Conservation (phyloP, 2,797 vertebrate species). For the Rousettus madagascariensis region DNA sequence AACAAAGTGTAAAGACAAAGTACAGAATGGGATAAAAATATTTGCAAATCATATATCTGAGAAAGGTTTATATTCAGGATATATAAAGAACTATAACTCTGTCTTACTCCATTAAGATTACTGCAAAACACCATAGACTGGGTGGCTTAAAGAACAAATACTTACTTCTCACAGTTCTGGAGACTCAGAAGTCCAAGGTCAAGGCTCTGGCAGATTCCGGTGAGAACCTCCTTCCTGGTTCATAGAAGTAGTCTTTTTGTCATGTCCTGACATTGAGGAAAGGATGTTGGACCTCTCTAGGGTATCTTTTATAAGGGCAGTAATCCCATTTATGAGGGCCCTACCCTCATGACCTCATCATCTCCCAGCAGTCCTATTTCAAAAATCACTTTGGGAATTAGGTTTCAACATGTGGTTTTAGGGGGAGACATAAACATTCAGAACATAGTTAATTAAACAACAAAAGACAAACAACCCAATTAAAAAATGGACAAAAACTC, state of each 20-base stretch:
- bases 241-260: background rate
- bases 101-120: background rate
- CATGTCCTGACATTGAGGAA: background rate
- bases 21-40: background rate
- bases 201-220: background rate
- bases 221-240: background rate
- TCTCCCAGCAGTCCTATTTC: background rate
- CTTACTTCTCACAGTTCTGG: background rate
- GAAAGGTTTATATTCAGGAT: background rate
- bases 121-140: background rate
- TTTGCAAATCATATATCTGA: background rate
- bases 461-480: background rate
- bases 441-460: background rate
- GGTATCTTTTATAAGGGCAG: background rate
- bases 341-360: background rate
- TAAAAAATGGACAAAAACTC: no score
- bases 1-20: background rate
- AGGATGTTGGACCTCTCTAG: background rate
- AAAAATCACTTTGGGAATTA: background rate
- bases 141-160: background rate
- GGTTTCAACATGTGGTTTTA: background rate
- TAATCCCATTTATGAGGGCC: background rate
- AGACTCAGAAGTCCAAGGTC: background rate
- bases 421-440: background rate
- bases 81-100: background rate